Evolutionary conservation across 2,797 vertebrate species (phyloP), one percentile per base, ranked within the genome.

Genomic region (Galago senegalensis): DNA sequence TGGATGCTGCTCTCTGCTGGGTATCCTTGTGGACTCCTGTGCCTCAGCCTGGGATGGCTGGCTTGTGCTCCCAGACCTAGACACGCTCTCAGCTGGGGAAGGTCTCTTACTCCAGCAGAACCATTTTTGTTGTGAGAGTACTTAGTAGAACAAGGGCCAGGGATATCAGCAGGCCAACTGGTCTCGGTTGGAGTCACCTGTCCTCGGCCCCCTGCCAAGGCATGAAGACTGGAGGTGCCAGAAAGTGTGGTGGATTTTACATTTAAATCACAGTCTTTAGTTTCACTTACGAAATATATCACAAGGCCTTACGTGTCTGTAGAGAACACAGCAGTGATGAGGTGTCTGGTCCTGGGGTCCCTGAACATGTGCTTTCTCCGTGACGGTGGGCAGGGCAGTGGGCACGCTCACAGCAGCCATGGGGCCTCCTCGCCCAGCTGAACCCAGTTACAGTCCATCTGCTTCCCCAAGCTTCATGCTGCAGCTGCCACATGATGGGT

Each of bases 111-210:
- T 21, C 12, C 34, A 4, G 40, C 0, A 3, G 40, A 60, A 23
- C 17, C 27, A 5, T n/a, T 27, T 34, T 18, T 29, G 56, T 40
- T 18, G 27, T 31, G 63, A 23, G 43, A 40, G 49, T 34, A 0
- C 65, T 49, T 4, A 46, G 7, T 17, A 56, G 7, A 70, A n/a
- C 29, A 3, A 17, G 37, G 56, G 25, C n/a, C 13, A 2, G 75
- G 23, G 1, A 2, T 3, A 1, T 1, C 31, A 11, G 7, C 8
- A n/a, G 25, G 46, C 10, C 4, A 1, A 2, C 25, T 0, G 1
- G 9, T 18, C 7, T 4, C 17, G 5, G 6, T 17, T 1, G 23
- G 37, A 3, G 7, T 73, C 31, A 27, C 34, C 58, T 17, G 29
- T 20, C 4, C 1, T 67, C 14, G 3, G 27, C 43, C 0, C 4